These are phyloP conservation scores for Coregonus ussuriensis DNA, from an alignment of 2,797 vertebrate genomes.

Conservation along the genomic window DNA sequence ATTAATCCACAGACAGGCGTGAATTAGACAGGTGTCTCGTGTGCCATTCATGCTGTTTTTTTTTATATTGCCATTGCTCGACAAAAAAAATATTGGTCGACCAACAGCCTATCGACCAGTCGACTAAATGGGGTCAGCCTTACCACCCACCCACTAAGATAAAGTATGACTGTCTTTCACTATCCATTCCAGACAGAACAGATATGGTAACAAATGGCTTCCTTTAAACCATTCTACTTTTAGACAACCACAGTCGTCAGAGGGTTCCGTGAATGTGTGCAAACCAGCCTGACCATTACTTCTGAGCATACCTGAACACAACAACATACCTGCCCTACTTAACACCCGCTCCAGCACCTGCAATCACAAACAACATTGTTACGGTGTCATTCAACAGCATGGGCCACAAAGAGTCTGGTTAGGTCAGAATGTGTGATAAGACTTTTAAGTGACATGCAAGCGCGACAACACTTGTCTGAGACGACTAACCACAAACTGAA, in stretches of 20 bases:
- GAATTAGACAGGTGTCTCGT: too few species aligned
- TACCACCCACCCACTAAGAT: not conserved
- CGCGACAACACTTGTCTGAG: slow-evolving; percentile 31
- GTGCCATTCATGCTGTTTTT: too few species aligned
- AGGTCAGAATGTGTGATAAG: slow-evolving; percentile 27
- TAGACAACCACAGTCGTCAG: not conserved
- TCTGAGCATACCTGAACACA: not conserved
- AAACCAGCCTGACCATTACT: slow-evolving; percentile 16
- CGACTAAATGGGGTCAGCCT: too few species aligned
- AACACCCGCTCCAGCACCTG: not conserved
- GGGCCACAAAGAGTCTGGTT: slow-evolving; percentile 36
- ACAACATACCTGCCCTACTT: not conserved
- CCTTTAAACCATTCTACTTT: not conserved
- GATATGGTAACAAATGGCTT: not conserved
- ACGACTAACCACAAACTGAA: too few species aligned
- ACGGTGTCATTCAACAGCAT: slow-evolving; percentile 5
- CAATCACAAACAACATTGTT: not conserved
- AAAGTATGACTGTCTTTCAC: not conserved
- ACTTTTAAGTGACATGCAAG: slow-evolving; percentile 30
- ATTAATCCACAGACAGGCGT: too few species aligned
- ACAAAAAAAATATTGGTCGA: too few species aligned
- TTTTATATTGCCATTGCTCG: too few species aligned
- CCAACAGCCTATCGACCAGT: too few species aligned
- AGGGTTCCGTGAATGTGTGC: slow-evolving; percentile 4
- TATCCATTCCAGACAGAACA: not conserved